These are phyloP conservation scores for Campylorhamphus procurvoides DNA, from an alignment of 2,113 vertebrate species.

Conservation along the genomic window DNA sequence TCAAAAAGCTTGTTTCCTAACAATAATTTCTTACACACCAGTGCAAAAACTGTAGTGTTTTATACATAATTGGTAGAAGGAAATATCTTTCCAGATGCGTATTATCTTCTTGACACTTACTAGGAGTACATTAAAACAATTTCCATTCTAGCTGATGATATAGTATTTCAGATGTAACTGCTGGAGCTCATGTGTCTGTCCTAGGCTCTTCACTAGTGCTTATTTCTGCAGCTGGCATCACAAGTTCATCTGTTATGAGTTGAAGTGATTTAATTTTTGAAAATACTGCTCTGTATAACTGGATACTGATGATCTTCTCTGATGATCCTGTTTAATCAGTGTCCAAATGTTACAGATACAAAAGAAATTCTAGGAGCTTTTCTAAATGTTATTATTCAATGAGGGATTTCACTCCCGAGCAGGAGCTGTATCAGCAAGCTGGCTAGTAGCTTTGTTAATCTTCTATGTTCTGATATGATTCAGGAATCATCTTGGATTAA, in stretches of 20 bases:
- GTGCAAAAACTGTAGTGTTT: not conserved
- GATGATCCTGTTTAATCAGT: slow-evolving; percentile 21
- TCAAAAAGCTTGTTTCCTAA: not conserved
- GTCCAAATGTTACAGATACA: not conserved
- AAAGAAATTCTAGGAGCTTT: slow-evolving; percentile 20
- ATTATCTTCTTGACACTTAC: not conserved
- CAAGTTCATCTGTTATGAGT: not conserved
- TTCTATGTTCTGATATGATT: not conserved
- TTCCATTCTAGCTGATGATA: not conserved
- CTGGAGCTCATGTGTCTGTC: not conserved
- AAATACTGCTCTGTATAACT: not conserved
- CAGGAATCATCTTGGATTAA: not conserved
- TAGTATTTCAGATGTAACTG: not conserved
- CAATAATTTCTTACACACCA: accelerated
- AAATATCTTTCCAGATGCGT: not conserved
- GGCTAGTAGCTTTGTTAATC: not conserved
- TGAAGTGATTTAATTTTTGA: not conserved
- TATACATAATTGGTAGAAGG: not conserved
- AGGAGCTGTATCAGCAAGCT: not conserved
- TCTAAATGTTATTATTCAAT: slow-evolving; percentile 27
- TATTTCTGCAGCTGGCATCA: not conserved
- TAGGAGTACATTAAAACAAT: not conserved
- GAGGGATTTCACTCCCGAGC: not conserved
- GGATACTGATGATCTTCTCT: not conserved
- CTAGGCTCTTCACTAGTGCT: not conserved